Evolutionary conservation across 2,888 invertebrate species (phyloP).

Genomic region (Melinaea menophilus): DNA sequence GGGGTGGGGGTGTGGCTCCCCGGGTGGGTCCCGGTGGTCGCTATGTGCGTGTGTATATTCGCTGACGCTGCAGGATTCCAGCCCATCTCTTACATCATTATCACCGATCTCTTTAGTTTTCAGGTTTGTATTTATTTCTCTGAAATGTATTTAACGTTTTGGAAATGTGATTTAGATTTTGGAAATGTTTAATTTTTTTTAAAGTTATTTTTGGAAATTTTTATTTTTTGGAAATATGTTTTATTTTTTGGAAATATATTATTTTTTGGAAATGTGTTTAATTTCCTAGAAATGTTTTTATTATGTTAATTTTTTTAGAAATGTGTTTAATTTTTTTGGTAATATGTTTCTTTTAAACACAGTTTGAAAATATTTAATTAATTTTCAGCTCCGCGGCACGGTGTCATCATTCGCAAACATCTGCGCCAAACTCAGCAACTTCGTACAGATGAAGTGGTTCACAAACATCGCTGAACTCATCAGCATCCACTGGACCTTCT

Average conservation of each 20-base stretch:
- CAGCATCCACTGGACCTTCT: slow-evolving; percentile 68
- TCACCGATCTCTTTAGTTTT: slow-evolving; percentile 68
- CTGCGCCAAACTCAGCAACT: slow-evolving; percentile 68
- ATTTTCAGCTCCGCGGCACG: slow-evolving; percentile 63
- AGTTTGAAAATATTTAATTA: no score
- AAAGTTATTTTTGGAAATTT: no score
- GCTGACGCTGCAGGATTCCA: slow-evolving; percentile 71
- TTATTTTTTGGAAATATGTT: no score
- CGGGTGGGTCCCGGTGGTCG: slow-evolving; percentile 66
- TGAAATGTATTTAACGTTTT: slow-evolving; percentile 4
- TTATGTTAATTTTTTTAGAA: no score
- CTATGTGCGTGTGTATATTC: slow-evolving; percentile 69
- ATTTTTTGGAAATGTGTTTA: no score
- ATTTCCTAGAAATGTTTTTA: no score
- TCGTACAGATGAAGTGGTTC: slow-evolving; percentile 71
- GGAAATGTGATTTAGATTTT: not conserved
- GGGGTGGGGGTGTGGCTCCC: slow-evolving; percentile 57
- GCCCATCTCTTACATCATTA: slow-evolving; percentile 69
- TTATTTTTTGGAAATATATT: no score
- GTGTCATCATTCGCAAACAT: slow-evolving; percentile 69
- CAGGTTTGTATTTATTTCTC: slow-evolving; percentile 46
- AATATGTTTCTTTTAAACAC: no score
- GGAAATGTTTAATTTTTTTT: no score
- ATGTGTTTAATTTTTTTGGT: no score
- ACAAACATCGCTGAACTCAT: slow-evolving; percentile 55